phyloP scores from a whole-genome alignment of 2,113 vertebrate genomes.

The Oostethus manadensis region DNA sequence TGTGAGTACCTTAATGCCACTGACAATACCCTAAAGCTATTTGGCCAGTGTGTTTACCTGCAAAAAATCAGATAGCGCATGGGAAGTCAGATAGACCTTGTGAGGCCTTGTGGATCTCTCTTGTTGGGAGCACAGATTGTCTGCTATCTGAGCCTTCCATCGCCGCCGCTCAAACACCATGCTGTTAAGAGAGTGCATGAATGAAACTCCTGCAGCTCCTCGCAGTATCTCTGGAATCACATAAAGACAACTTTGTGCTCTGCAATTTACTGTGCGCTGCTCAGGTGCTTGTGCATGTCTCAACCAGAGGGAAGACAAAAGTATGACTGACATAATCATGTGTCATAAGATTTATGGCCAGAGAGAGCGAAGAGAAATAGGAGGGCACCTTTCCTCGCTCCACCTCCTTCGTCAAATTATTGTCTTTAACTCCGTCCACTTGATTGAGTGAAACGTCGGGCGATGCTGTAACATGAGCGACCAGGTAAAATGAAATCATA shows the following conservation, averaged over 20 bases:
- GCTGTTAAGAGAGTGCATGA: slow-evolving; percentile 61
- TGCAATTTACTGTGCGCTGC: slow-evolving; percentile 64
- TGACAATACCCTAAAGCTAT: slow-evolving; percentile 55
- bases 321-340: slow-evolving; percentile 75
- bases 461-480: slow-evolving; percentile 29
- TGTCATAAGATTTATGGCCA: slow-evolving; percentile 75
- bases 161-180: slow-evolving; percentile 41
- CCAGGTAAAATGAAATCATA: slow-evolving; percentile 1
- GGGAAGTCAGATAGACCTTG: slow-evolving; percentile 64
- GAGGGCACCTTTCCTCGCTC: slow-evolving; percentile 50
- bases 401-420: slow-evolving; percentile 62
- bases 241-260: slow-evolving; percentile 71
- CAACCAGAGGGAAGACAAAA: slow-evolving; percentile 75
- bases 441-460: slow-evolving; percentile 53
- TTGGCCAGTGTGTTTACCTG: slow-evolving; percentile 65
- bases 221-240: slow-evolving; percentile 64
- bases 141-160: slow-evolving; percentile 58
- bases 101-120: slow-evolving; percentile 55
- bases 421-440: slow-evolving; percentile 62
- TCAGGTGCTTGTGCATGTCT: slow-evolving; percentile 74
- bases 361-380: slow-evolving; percentile 53
- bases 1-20: slow-evolving; percentile 42
- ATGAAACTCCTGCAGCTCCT: slow-evolving; percentile 47
- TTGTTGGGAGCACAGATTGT: slow-evolving; percentile 65
- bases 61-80: slow-evolving; percentile 60